These are phyloP conservation scores for Corynorhinus townsendii DNA, from an alignment of 2,113 vertebrate genomes.

Conservation along the genomic window DNA sequence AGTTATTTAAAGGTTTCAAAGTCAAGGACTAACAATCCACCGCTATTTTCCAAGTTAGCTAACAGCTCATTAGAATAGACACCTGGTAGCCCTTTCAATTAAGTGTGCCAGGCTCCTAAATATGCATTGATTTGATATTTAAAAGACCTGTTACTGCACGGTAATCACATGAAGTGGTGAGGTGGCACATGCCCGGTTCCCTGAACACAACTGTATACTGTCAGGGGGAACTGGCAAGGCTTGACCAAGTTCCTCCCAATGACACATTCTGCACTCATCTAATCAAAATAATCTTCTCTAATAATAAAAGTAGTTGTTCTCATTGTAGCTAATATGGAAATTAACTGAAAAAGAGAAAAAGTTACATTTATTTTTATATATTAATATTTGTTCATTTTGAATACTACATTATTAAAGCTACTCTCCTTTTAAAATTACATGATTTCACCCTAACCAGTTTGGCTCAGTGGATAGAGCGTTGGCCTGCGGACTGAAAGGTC, in stretches of 20 bases:
- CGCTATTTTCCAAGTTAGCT: constrained; percentile 4
- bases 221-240: not conserved
- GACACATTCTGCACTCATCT: not conserved
- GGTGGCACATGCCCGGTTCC: not conserved
- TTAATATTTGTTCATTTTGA: not conserved
- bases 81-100: constrained; percentile 54
- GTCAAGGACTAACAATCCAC: constrained; percentile 17
- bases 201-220: not conserved
- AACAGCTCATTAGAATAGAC: constrained; percentile 50
- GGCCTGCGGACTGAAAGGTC: no score
- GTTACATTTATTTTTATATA: not conserved
- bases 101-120: constrained; percentile 27
- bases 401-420: not conserved
- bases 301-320: not conserved
- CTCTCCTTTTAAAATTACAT: not conserved
- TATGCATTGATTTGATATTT: constrained; percentile 41
- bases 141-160: not conserved
- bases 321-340: not conserved
- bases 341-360: not conserved
- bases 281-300: not conserved
- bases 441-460: no score
- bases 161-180: not conserved
- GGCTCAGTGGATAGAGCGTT: no score
- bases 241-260: not conserved
- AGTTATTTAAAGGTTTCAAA: constrained; percentile 50